Conservation (phyloP, 2,113 vertebrate species). For the Greenwoodochromis staneri region DNA sequence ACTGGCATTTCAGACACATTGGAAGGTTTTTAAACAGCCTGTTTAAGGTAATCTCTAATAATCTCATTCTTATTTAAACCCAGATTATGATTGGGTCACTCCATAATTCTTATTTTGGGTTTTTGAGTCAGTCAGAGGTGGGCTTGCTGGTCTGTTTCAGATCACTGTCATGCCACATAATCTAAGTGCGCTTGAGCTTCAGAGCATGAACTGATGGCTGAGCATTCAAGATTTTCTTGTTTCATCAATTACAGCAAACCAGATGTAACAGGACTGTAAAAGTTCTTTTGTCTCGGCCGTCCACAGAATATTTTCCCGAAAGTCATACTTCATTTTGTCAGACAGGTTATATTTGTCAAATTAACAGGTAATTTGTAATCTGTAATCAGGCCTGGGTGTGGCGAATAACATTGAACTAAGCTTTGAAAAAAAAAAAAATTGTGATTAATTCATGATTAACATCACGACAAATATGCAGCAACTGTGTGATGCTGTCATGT, state of each 20-base stretch:
- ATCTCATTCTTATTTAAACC: neutral
- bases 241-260: neutral
- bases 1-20: neutral
- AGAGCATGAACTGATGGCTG: neutral
- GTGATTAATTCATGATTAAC: neutral
- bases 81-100: neutral
- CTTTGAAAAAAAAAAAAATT: neutral
- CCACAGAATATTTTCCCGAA: accelerated
- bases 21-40: neutral
- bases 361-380: neutral
- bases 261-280: neutral
- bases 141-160: neutral
- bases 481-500: neutral
- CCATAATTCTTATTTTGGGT: neutral
- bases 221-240: neutral
- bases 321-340: neutral
- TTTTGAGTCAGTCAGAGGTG: neutral
- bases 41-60: neutral
- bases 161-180: neutral
- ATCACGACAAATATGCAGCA: accelerated
- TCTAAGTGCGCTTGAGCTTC: neutral
- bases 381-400: neutral
- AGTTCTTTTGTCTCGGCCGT: accelerated
- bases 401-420: neutral
- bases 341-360: neutral